phyloP scores from a whole-genome alignment of 2,113 vertebrate genomes.

The Oophaga pumilio region DNA sequence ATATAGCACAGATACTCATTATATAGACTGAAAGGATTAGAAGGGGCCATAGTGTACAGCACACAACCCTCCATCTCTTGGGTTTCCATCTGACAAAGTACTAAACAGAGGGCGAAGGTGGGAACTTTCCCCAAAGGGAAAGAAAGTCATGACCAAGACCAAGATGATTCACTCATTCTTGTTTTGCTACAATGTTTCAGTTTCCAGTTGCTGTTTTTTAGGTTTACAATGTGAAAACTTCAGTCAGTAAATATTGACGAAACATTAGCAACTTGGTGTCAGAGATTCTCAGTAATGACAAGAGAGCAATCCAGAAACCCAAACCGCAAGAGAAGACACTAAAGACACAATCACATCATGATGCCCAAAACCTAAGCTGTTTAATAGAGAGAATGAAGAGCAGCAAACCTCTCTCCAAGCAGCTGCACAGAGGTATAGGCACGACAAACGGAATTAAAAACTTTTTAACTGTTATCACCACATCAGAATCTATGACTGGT shows the following conservation, averaged over 20 bases:
- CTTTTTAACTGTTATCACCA: too few relatives aligned
- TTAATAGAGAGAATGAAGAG: too few relatives aligned
- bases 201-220: neutral
- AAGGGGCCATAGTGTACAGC: neutral
- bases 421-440: too few relatives aligned
- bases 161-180: neutral
- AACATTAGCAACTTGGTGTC: neutral
- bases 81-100: constrained; percentile 24
- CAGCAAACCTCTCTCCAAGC: too few relatives aligned
- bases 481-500: too few relatives aligned
- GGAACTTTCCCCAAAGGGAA: neutral
- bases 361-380: too few relatives aligned
- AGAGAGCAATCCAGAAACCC: neutral
- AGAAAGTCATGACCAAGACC: neutral
- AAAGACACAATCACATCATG: too few relatives aligned
- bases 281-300: neutral
- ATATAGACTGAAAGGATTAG: neutral
- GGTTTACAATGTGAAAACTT: neutral
- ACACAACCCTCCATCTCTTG: neutral
- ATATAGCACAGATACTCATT: neutral
- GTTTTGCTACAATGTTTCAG: neutral
- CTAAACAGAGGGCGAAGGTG: neutral
- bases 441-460: too few relatives aligned
- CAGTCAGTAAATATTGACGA: constrained; percentile 9
- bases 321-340: too few relatives aligned